A percentile compares a stretch with the other conserved stretches of the same genome.
Conservation (phyloP, 2,888 invertebrate species). For the Chrysopilus asiliformis region DNA sequence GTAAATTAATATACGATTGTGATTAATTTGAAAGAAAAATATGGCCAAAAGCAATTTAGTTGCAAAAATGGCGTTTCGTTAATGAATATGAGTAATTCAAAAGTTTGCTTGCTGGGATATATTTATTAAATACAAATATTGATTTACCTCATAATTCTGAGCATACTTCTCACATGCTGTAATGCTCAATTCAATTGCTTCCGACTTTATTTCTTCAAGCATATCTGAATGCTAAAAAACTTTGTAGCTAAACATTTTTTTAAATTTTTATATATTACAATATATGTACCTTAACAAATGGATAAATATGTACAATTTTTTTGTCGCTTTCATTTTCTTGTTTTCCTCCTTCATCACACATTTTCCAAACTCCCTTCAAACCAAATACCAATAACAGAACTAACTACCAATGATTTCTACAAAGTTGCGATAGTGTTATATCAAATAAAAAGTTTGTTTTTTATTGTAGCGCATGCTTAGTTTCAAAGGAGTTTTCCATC, state of each 20-base stretch:
- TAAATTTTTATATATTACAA: slow-evolving; percentile 2
- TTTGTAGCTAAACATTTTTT: not conserved
- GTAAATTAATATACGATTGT: too few relatives aligned
- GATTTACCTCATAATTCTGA: slow-evolving; percentile 62
- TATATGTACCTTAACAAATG: slow-evolving; percentile 59
- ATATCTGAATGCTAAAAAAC: slow-evolving; percentile 69
- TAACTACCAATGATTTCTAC: too few relatives aligned
- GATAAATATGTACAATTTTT: slow-evolving; percentile 67
- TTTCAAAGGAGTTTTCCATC: too few relatives aligned
- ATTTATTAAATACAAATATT: not conserved
- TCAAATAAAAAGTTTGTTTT: too few relatives aligned
- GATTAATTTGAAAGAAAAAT: too few relatives aligned
- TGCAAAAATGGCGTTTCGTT: too few relatives aligned
- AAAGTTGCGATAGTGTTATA: too few relatives aligned
- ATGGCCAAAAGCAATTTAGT: too few relatives aligned
- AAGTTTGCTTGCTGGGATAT: not conserved
- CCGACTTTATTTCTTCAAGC: slow-evolving; percentile 82
- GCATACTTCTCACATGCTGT: slow-evolving; percentile 88
- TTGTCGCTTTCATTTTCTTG: slow-evolving; percentile 37
- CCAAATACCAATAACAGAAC: too few relatives aligned
- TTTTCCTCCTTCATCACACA: slow-evolving; percentile 32
- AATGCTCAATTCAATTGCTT: slow-evolving; percentile 80
- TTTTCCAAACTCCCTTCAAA: slow-evolving; percentile 12
- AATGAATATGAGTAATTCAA: too few relatives aligned
- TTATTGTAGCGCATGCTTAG: too few relatives aligned